Percentiles rank a stretch among this genome's conserved stretches.
Evolutionary conservation across 1,140 invertebrate species (phyloP).

Genomic region (Glossosoma conforme): DNA sequence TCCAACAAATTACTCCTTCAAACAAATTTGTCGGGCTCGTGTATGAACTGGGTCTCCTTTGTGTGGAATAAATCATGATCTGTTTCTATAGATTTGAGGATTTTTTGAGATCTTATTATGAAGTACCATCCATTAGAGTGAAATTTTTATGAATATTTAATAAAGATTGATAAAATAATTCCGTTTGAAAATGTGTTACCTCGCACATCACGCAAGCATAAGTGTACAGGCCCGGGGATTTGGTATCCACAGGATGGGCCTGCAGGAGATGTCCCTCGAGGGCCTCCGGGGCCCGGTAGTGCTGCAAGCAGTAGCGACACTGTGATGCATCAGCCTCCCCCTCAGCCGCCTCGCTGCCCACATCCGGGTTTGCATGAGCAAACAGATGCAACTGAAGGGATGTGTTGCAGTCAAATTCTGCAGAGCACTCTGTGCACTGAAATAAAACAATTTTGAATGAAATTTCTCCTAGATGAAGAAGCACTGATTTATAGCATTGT

Average conservation of each 20-base stretch:
- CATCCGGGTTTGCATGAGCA: constrained; percentile 53
- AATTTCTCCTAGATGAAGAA: constrained; percentile 8
- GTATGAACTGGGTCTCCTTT: no score
- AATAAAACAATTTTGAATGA: constrained; percentile 33
- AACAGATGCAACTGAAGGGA: constrained; percentile 66
- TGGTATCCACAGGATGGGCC: constrained; percentile 56
- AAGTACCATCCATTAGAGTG: no score
- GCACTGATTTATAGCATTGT: constrained; percentile 28
- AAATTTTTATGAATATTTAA: no score
- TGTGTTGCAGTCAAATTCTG: constrained; percentile 55
- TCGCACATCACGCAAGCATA: constrained; percentile 68
- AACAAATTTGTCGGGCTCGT: no score
- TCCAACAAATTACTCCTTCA: no score
- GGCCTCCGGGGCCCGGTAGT: constrained; percentile 45
- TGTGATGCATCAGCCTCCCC: constrained; percentile 37
- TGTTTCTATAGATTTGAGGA: no score
- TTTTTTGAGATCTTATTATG: no score
- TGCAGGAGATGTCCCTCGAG: constrained; percentile 51
- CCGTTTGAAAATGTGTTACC: constrained; percentile 47
- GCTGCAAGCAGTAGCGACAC: constrained; percentile 55
- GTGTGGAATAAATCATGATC: no score
- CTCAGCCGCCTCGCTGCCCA: constrained; percentile 38
- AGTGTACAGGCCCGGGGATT: constrained; percentile 45
- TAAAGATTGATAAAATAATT: no score
- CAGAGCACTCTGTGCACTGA: constrained; percentile 55